phyloP scores from a whole-genome alignment of 2,888 invertebrate genomes.

The Stomorhina lunata region DNA sequence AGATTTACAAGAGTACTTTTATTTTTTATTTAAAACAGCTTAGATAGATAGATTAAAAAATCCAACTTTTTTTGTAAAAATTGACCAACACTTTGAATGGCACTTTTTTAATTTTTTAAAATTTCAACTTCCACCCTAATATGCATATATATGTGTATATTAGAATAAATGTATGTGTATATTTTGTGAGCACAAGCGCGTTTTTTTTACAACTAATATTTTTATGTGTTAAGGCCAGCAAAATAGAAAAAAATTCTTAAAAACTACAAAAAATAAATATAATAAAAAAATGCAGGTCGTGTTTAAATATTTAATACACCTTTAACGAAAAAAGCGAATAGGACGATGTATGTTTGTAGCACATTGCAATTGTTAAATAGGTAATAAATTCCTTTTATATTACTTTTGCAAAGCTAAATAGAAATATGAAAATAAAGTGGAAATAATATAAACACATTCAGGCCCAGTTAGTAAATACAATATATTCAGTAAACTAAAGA shows the following conservation, averaged over 20 bases:
- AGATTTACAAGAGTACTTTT: too few relatives aligned
- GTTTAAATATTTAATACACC: conserved; percentile 57
- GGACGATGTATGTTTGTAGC: not conserved
- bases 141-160: too few relatives aligned
- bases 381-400: conserved; percentile 30
- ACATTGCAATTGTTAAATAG: conserved; percentile 43
- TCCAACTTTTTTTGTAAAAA: too few relatives aligned
- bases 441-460: not conserved
- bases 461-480: not conserved
- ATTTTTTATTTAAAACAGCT: too few relatives aligned
- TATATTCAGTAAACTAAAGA: not conserved
- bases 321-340: conserved; percentile 4
- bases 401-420: conserved; percentile 14
- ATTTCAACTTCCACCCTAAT: too few relatives aligned
- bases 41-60: too few relatives aligned
- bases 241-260: conserved; percentile 33
- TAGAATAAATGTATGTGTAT: not conserved
- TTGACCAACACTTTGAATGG: too few relatives aligned
- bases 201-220: conserved; percentile 53
- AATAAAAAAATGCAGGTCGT: conserved; percentile 54
- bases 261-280: conserved; percentile 24
- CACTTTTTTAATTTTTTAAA: too few relatives aligned
- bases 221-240: conserved; percentile 65
- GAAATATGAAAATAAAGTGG: not conserved
- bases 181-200: conserved; percentile 19